These are phyloP conservation scores for Mastomys natalensis DNA, from an alignment of 2,113 vertebrate genomes.

Conservation along the genomic window DNA sequence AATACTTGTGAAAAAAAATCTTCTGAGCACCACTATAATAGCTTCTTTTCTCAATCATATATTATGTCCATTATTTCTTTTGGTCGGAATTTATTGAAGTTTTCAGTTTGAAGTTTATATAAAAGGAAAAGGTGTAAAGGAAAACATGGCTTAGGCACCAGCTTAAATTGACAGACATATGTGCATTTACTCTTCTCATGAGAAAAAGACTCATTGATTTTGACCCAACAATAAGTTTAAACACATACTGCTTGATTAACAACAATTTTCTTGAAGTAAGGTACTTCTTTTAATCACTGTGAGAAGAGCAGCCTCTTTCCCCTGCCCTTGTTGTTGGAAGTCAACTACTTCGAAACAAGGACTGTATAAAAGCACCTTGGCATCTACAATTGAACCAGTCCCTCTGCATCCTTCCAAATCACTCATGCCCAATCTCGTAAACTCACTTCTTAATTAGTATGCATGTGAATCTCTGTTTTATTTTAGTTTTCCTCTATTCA, in stretches of 20 bases:
- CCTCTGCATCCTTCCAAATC: not conserved
- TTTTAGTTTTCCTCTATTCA: not conserved
- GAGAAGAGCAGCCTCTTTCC: not conserved
- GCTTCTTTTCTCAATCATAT: not conserved
- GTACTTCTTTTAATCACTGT: conserved; percentile 7
- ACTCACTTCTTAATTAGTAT: not conserved
- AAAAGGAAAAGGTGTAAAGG: not conserved
- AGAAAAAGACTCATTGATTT: conserved; percentile 21
- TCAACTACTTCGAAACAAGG: not conserved
- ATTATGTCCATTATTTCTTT: not conserved
- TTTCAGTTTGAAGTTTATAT: not conserved
- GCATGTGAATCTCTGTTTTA: not conserved
- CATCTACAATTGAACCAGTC: not conserved
- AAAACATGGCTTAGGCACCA: not conserved
- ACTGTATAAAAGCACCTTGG: not conserved
- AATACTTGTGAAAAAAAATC: not conserved
- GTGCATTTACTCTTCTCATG: not conserved
- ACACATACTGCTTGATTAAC: conserved; percentile 28
- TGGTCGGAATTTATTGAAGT: not conserved
- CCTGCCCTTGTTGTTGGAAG: not conserved
- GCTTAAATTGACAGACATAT: not conserved
- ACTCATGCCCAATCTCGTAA: not conserved
- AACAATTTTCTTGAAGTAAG: not conserved
- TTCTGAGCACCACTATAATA: not conserved
- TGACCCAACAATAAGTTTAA: not conserved